Evolutionary conservation across 2,888 invertebrate species (phyloP), one percentile per base, ranked within the genome.

Genomic region (Camponotus fellah): DNA sequence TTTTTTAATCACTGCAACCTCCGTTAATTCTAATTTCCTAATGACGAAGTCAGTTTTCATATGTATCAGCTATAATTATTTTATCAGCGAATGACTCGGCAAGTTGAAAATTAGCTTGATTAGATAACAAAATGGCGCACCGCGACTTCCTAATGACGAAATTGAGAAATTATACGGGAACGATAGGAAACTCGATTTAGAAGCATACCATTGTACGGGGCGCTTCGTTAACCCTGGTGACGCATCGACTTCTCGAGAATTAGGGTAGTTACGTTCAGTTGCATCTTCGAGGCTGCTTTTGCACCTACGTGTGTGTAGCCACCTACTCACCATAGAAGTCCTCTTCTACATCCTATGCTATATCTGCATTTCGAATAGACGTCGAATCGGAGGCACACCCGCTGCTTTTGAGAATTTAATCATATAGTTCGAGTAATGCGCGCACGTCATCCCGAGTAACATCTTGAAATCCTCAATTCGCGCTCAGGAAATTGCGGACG

Each of bases 351-450:
- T 85, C 56, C 86, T 75, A 83, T 65, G 77, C 72, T 66, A 72
- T 76, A 84, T 79, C 87, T 87, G 83, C 77, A 85, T 62, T 80
- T 84, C 71, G 40, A 60, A 76, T 82, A 86, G 86, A 88, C 86
- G 86, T 86, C 86, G 90, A 90, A 90, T 91, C 83, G 85, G 64
- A 83, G 83, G 77, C 80, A 85, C 85, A 86, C 83, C 85, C 82
- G 83, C 86, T 85, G 88, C 91, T 88, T 92, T 91, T 89, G 88
- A 87, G 91, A 88, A 92, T 91, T 92, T 91, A 91, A 92, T 92
- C 92, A 92, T 92, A 89, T 87, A 87, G 86, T 91, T 91, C 89
- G 90, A 90, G 89, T 87, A 91, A 90, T 72, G 49, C 77, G 53
- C 81, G 66, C 72, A 53, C 53, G 53, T 53, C 53, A 69, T 40